Conservation (phyloP, 2,888 invertebrate genomes). For the Stomorhina lunata region DNA sequence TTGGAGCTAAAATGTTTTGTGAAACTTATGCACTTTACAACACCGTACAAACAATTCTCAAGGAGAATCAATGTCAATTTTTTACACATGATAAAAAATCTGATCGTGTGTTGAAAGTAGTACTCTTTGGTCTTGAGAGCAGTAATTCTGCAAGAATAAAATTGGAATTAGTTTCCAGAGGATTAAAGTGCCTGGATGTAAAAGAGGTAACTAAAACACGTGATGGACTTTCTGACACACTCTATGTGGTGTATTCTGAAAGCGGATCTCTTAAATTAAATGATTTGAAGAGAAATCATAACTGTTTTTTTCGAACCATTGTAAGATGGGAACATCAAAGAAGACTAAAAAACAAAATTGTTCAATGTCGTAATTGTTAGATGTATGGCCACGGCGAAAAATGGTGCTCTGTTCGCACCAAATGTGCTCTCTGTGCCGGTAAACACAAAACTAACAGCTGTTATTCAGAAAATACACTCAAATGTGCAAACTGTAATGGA, state of each 20-base stretch:
- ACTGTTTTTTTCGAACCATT: slow-evolving; percentile 48
- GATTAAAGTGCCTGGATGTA: slow-evolving; percentile 49
- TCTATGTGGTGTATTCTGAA: slow-evolving; percentile 34
- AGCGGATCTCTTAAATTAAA: slow-evolving; percentile 25
- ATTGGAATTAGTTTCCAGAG: slow-evolving; percentile 24
- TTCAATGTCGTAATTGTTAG: slow-evolving; percentile 59
- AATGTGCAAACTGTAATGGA: slow-evolving; percentile 55
- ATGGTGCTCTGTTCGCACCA: slow-evolving; percentile 40
- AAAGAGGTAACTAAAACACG: slow-evolving; percentile 37
- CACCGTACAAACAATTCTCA: slow-evolving; percentile 24
- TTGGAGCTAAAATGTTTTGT: slow-evolving; percentile 55
- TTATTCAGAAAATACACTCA: neutral
- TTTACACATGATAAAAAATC: slow-evolving; percentile 42
- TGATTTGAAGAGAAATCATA: slow-evolving; percentile 25
- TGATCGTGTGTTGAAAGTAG: slow-evolving; percentile 46
- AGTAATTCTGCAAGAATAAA: neutral
- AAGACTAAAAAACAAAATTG: slow-evolving; percentile 48
- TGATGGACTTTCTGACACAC: slow-evolving; percentile 35
- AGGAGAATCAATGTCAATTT: slow-evolving; percentile 41
- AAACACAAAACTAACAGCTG: slow-evolving; percentile 51
- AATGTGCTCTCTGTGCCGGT: slow-evolving; percentile 46
- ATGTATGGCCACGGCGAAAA: slow-evolving; percentile 59
- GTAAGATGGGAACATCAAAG: slow-evolving; percentile 52
- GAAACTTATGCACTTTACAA: slow-evolving; percentile 24
- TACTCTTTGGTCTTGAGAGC: slow-evolving; percentile 39